Percentiles rank a stretch among this genome's conserved stretches.
These are phyloP conservation scores for Lithophane leautieri DNA, from an alignment of 2,888 invertebrate genomes.

Conservation along the genomic window DNA sequence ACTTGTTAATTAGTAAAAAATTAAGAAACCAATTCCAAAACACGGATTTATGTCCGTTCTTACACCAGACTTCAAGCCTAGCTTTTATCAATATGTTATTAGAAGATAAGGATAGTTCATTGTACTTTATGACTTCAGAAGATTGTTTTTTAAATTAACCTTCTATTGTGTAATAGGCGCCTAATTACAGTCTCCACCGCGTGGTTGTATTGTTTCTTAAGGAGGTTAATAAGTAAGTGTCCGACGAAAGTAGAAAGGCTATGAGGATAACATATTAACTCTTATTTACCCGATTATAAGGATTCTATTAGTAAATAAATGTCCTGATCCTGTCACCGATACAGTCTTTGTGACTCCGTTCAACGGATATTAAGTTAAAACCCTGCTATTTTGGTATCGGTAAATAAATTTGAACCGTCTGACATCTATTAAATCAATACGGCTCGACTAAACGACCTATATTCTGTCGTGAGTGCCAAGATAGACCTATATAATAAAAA, in stretches of 20 bases:
- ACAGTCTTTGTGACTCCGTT: neutral
- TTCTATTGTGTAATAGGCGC: neutral
- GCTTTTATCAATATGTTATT: slow-evolving; percentile 20
- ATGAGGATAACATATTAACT: neutral
- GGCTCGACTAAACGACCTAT: slow-evolving; percentile 13
- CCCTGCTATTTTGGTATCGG: slow-evolving; percentile 10
- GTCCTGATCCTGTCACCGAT: neutral
- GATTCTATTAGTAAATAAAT: neutral
- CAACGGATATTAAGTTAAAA: neutral
- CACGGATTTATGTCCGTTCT: slow-evolving; percentile 2
- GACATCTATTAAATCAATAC: slow-evolving; percentile 1
- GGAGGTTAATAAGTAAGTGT: slow-evolving; percentile 52
- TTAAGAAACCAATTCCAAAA: neutral
- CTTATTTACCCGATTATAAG: neutral
- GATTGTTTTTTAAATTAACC: neutral
- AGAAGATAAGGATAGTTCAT: slow-evolving; percentile 37
- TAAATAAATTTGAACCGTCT: slow-evolving; percentile 15
- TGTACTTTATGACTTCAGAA: slow-evolving; percentile 26
- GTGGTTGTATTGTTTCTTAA: slow-evolving; percentile 79
- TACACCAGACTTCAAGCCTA: slow-evolving; percentile 15
- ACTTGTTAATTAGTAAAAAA: neutral
- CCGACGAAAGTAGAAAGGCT: neutral
- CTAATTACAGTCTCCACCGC: slow-evolving; percentile 67
- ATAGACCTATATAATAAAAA: neutral
- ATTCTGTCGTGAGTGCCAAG: neutral